Evolutionary conservation across 2,797 vertebrate genomes (phyloP), one percentile per base, ranked within the genome.

Genomic region (Dermochelys coriacea): DNA sequence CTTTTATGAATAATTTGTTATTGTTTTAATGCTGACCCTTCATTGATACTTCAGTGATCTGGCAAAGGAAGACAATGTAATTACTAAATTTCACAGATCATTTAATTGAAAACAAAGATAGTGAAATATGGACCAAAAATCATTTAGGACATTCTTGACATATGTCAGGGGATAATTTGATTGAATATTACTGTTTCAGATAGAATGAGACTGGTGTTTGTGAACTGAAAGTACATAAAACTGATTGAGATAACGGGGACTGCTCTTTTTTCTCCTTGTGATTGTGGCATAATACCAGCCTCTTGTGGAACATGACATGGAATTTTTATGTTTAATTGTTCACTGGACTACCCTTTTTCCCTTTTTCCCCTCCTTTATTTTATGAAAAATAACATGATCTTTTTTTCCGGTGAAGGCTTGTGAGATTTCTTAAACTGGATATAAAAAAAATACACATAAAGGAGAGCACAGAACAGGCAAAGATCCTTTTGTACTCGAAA

Each of bases 1-100:
- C 92, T 96, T 97, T 97, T 97, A 96, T 98, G 96, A 98, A 98
- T 98, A 98, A 98, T 98, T 90, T 95, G 93, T 92, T 97, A 89
- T 96, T 96, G 68, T 96, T 97, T 93, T 91, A 94, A 91, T 86
- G 86, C 75, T 95, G 96, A 97, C 92, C 98, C 91, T 95, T 97
- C 91, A 95, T 82, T 93, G 94, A 96, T 95, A 97, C 84, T 96
- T 98, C 90, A 95, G 45, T 96, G 93, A 94, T 95, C 96, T 97
- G 95, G 91, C 95, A 97, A 97, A 97, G 94, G 82, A 90, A 95
- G 91, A 91, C 41, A 97, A 75, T 18, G 85, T 88, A 98, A 98
- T 97, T 97, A 94, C 78, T 89, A 95, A 84, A 95, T 97, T 97
- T 97, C 93, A 97, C 91, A 98, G 96, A 96, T 96, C 94, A 91